Evolutionary conservation across 1,140 invertebrate genomes (phyloP).

Genomic region (Neocloeon triangulifer): DNA sequence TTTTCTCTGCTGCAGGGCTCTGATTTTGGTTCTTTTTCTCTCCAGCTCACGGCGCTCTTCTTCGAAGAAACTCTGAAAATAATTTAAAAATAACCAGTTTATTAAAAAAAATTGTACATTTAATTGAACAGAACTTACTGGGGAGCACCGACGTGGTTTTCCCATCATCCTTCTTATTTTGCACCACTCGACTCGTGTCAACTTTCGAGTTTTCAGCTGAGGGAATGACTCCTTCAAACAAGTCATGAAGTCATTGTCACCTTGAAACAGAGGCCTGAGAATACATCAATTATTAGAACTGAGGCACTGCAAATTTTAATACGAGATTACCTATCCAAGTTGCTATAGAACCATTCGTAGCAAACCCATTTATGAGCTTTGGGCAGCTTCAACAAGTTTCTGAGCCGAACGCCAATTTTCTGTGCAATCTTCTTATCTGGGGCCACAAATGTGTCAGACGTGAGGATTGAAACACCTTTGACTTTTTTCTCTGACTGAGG

Average conservation of each 20-base stretch:
- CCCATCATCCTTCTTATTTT: constrained; percentile 92
- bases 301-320: background rate
- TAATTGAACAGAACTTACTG: constrained; percentile 15
- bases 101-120: constrained; percentile 1
- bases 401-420: constrained; percentile 65
- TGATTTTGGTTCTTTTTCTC: constrained; percentile 74
- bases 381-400: constrained; percentile 92
- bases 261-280: constrained; percentile 68
- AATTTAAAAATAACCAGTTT: constrained; percentile 1
- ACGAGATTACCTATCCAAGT: constrained; percentile 61
- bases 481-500: constrained; percentile 1
- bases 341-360: constrained; percentile 98
- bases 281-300: constrained; percentile 6
- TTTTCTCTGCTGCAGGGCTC: constrained; percentile 85
- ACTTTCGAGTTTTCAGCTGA: constrained; percentile 59
- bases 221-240: constrained; percentile 90
- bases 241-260: constrained; percentile 91
- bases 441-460: constrained; percentile 15
- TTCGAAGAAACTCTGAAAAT: constrained; percentile 65
- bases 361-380: constrained; percentile 99
- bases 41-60: constrained; percentile 83
- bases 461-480: constrained; percentile 6
- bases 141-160: constrained; percentile 79
- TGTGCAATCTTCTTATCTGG: constrained; percentile 61
- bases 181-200: constrained; percentile 85